phyloP scores from a whole-genome alignment of 1,140 invertebrate species.

The Trinorchestia longiramus region DNA sequence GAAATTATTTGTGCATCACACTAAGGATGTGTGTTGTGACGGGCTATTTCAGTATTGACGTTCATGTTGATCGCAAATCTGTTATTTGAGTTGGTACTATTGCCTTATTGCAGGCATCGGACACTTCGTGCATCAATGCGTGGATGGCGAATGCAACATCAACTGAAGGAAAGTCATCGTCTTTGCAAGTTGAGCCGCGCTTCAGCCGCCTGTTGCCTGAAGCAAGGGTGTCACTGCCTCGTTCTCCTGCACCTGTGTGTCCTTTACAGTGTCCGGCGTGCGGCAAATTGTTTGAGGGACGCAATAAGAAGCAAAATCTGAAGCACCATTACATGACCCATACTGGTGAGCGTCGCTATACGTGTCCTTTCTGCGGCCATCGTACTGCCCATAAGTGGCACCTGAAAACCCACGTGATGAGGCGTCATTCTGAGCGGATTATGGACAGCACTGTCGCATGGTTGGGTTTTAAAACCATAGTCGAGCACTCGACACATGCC shows the following conservation, averaged over 20 bases:
- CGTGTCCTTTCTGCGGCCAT: constrained; percentile 64
- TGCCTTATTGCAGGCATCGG: constrained; percentile 52
- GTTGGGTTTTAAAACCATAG: constrained; percentile 24
- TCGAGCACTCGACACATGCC: neutral
- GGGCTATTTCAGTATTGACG: neutral
- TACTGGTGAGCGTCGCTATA: constrained; percentile 63
- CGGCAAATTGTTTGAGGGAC: constrained; percentile 64
- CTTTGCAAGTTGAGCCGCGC: constrained; percentile 13
- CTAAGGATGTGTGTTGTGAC: neutral
- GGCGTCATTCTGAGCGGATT: constrained; percentile 61
- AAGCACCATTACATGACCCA: constrained; percentile 63
- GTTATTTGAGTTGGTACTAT: constrained; percentile 53
- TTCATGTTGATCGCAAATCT: constrained; percentile 27
- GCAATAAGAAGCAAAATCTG: constrained; percentile 64
- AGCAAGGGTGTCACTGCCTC: neutral
- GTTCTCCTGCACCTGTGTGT: constrained; percentile 25
- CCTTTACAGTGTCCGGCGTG: constrained; percentile 63
- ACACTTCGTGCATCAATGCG: constrained; percentile 40
- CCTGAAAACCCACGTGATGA: constrained; percentile 63
- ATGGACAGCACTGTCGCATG: constrained; percentile 42
- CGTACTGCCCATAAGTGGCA: constrained; percentile 65
- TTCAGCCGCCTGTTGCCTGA: constrained; percentile 20
- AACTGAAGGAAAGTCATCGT: constrained; percentile 8
- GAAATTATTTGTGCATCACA: neutral
- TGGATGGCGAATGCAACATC: constrained; percentile 35